Evolutionary conservation across 1,140 invertebrate genomes (phyloP).

Genomic region (Pomacea maculata): DNA sequence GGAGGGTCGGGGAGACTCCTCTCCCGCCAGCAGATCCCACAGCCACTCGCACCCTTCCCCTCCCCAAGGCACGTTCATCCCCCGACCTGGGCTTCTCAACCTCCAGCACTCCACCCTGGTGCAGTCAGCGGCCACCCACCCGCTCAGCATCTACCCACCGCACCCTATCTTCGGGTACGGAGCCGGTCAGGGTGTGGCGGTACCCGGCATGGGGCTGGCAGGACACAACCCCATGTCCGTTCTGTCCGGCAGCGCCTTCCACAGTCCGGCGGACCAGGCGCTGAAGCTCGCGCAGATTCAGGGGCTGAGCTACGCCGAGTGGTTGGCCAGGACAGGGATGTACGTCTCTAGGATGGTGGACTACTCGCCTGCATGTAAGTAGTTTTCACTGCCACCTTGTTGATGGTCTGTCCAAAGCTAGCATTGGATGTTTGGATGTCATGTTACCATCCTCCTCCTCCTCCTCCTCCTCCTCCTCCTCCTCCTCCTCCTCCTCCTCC

Average conservation of each 20-base stretch:
- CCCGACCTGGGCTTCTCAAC: constrained; percentile 54
- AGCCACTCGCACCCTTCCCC: constrained; percentile 11
- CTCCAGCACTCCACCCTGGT: constrained; percentile 45
- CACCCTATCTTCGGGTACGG: constrained; percentile 31
- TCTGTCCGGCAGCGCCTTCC: constrained; percentile 54
- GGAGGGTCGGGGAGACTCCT: background rate
- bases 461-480: too few relatives aligned
- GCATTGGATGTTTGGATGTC: background rate
- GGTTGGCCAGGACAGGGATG: constrained; percentile 59
- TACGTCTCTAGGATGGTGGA: constrained; percentile 59
- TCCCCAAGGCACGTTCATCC: constrained; percentile 46
- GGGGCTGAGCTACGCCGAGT: constrained; percentile 48
- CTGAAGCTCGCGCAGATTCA: constrained; percentile 57
- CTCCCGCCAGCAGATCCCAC: background rate
- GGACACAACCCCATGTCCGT: constrained; percentile 35
- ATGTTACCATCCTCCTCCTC: background rate
- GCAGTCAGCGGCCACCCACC: constrained; percentile 34
- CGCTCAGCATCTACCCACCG: constrained; percentile 40
- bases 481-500: background rate
- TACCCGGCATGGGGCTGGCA: constrained; percentile 8
- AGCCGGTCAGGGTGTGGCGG: constrained; percentile 14
- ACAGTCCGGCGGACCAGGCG: constrained; percentile 55
- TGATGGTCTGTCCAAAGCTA: background rate
- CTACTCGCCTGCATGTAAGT: constrained; percentile 49
- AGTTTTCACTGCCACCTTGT: too few relatives aligned